Evolutionary conservation across 2,797 vertebrate genomes (phyloP).

Genomic region (Podargus strigoides): DNA sequence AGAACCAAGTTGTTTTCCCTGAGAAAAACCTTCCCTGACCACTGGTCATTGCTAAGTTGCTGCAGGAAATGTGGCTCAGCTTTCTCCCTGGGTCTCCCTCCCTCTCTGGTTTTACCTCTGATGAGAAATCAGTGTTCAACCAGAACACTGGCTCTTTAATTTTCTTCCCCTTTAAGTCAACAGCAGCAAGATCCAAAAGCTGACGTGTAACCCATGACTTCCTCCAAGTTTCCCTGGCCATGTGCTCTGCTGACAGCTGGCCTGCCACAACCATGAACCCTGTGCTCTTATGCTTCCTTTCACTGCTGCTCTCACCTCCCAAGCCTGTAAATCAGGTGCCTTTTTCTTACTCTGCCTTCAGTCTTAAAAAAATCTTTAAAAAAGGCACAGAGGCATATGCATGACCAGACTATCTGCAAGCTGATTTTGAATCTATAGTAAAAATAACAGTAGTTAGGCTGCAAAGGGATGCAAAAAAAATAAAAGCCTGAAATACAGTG

Average conservation of each 20-base stretch:
- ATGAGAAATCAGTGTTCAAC: neutral
- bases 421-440: neutral
- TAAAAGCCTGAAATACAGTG: neutral
- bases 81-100: neutral
- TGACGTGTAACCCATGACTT: neutral
- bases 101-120: neutral
- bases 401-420: neutral
- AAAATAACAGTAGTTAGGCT: neutral
- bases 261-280: neutral
- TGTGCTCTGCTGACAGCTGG: neutral
- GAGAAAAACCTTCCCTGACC: neutral
- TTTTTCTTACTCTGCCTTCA: neutral
- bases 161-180: constrained; percentile 16
- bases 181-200: neutral
- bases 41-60: neutral
- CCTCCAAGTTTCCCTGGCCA: neutral
- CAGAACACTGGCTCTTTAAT: constrained; percentile 19
- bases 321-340: neutral
- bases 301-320: neutral
- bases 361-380: neutral
- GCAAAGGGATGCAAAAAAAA: neutral
- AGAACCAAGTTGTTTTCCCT: neutral
- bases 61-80: neutral
- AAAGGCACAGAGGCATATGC: neutral
- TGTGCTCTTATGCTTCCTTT: neutral